Percentiles rank a stretch among this genome's conserved stretches.
phyloP scores from a whole-genome alignment of 2,888 invertebrate genomes.

The Phorcus lineatus region DNA sequence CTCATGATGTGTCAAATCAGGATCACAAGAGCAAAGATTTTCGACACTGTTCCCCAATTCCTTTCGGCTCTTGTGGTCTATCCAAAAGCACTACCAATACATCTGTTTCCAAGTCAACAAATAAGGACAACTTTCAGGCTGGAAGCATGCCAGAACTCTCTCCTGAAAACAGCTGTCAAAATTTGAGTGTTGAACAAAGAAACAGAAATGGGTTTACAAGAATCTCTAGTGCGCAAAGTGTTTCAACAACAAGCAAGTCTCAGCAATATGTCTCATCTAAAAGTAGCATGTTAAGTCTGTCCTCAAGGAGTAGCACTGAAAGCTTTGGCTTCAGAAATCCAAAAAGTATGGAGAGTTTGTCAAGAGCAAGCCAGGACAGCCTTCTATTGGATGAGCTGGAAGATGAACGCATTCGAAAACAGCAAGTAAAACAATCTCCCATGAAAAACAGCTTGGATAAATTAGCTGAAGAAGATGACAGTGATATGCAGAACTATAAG shows the following conservation, averaged over 20 bases:
- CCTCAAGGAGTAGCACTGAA: neutral
- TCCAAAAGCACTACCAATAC: neutral
- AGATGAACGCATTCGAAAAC: neutral
- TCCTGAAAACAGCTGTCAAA: neutral
- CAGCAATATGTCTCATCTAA: conserved; percentile 8
- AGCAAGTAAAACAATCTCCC: neutral
- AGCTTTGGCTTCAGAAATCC: neutral
- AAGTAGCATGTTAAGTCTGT: neutral
- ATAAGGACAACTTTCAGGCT: neutral
- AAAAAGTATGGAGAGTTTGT: neutral
- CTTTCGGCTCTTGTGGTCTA: neutral
- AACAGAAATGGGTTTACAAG: neutral
- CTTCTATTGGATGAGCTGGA: neutral
- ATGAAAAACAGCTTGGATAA: neutral
- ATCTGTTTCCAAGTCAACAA: neutral
- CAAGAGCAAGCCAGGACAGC: neutral
- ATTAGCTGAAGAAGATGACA: neutral
- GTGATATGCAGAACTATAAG: neutral
- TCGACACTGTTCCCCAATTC: neutral
- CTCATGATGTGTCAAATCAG: neutral
- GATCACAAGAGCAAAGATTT: neutral
- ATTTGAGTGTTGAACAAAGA: neutral
- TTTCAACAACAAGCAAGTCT: neutral
- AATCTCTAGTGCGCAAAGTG: neutral
- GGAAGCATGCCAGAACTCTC: conserved; percentile 2